Percentiles rank a stretch among this genome's conserved stretches.
Evolutionary conservation across 1,140 invertebrate species (phyloP).

Genomic region (Aporrectodea caliginosa): DNA sequence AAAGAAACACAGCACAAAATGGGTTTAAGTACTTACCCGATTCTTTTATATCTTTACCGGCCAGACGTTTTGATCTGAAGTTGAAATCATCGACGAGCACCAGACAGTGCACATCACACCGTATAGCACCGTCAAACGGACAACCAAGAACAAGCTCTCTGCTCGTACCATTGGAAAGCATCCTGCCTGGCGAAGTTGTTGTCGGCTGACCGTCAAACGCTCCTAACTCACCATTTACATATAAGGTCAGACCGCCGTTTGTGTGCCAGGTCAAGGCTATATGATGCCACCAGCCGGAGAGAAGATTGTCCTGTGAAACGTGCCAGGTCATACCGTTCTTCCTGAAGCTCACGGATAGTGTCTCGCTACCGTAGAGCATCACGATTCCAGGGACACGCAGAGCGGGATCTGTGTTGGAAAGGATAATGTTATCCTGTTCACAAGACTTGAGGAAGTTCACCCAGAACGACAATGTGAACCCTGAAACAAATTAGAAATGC

Average conservation of each 20-base stretch:
- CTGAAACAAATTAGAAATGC: constrained; percentile 39
- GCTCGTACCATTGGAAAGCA: constrained; percentile 2
- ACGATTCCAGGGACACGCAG: constrained; percentile 45
- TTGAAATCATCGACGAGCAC: constrained; percentile 50
- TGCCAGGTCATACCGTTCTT: constrained; percentile 40
- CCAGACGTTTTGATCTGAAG: constrained; percentile 44
- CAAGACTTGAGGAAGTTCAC: constrained; percentile 41
- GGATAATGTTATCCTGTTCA: constrained; percentile 40
- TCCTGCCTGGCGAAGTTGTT: not conserved
- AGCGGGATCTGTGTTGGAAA: constrained; percentile 49
- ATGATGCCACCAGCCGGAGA: constrained; percentile 49
- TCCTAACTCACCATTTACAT: constrained; percentile 47
- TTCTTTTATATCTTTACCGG: constrained; percentile 42
- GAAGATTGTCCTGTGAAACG: constrained; percentile 38
- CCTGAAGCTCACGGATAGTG: constrained; percentile 20
- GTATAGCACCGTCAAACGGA: constrained; percentile 40
- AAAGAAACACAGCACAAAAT: too few relatives aligned
- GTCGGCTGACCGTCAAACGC: constrained; percentile 28
- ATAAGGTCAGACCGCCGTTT: constrained; percentile 39
- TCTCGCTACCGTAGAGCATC: constrained; percentile 42
- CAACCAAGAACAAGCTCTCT: constrained; percentile 29
- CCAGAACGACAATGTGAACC: constrained; percentile 50
- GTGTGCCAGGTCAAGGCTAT: constrained; percentile 45
- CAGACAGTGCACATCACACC: constrained; percentile 34
- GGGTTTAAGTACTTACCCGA: constrained; percentile 41